Evolutionary conservation across 2,888 invertebrate species (phyloP), one percentile per base, ranked within the genome.

Genomic region (Limnephilus lunatus): DNA sequence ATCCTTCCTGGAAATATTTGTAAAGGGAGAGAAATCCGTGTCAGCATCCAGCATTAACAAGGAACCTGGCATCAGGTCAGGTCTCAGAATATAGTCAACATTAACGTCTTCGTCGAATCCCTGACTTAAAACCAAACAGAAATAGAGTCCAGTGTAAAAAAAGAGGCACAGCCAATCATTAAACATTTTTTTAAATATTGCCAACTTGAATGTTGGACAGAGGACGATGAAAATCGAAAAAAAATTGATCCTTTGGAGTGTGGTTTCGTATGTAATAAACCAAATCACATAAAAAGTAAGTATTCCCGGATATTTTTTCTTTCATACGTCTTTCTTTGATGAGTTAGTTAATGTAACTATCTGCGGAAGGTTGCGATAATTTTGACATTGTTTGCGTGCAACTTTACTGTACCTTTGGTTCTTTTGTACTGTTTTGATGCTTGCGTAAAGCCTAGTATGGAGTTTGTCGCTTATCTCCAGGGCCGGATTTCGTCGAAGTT

Each of bases 31-130:
- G 89, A 94, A 95, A 1, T 94, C 91, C 90, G 93, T 94, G n/a
- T 94, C 91, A 44, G 94, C 95, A 91, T 95, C 96, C 32, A 96
- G 95, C 92, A 96, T 95, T 91, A 98, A 96, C 92, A 98, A 95
- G 93, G 96, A 97, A 0, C 97, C 97, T 0, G 98, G 98, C 96
- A 98, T 97, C 87, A 97, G 96, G 95, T 97, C 97, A n/a, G 96
- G 96, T 25, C 97, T 96, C 39, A 98, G 95, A 94, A 98, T 97
- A 95, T 98, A 97, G 93, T 97, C 96, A 80, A 89, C 35, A 83
- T 91, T 83, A 9, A 91, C 68, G 14, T 91, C 89, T 14, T 89
- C 91, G 2, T 91, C 53, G 19, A 39, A 86, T 68, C 68, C 68
- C 25, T n/a, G 25, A n/a, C 68, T 68, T 68, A n/a, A 68, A 68